These are phyloP conservation scores for Athalia circularis DNA, from an alignment of 2,888 invertebrate genomes.

Conservation along the genomic window DNA sequence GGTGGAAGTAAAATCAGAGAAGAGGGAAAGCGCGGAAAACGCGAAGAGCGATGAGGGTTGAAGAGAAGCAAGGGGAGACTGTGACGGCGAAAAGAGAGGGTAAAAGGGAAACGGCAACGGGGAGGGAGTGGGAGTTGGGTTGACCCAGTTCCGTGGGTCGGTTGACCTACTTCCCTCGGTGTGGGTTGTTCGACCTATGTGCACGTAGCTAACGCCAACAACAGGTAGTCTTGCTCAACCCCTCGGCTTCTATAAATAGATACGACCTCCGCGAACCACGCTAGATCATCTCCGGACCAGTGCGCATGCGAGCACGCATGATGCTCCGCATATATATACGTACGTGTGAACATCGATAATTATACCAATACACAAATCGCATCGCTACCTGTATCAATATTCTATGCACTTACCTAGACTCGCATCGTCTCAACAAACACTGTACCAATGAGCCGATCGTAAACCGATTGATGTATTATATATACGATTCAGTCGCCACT, in stretches of 20 bases:
- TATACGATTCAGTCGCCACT: no score
- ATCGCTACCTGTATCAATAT: no score
- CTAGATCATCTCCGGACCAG: constrained; percentile 66
- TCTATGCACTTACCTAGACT: no score
- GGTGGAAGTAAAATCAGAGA: constrained; percentile 23
- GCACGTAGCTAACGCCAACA: constrained; percentile 57
- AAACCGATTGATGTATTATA: no score
- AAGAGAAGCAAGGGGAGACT: background rate
- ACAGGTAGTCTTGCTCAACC: constrained; percentile 68
- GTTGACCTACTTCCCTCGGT: constrained; percentile 61
- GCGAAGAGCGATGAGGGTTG: background rate
- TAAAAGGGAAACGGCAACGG: background rate
- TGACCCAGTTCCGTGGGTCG: constrained; percentile 64
- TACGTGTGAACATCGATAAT: constrained; percentile 4
- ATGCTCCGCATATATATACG: background rate
- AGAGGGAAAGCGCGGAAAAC: background rate
- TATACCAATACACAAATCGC: background rate
- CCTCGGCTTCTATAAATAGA: constrained; percentile 70
- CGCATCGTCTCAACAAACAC: no score
- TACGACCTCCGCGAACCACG: constrained; percentile 58
- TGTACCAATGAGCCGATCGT: no score
- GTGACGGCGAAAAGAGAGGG: constrained; percentile 9
- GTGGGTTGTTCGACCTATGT: constrained; percentile 48
- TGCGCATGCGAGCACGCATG: constrained; percentile 51
- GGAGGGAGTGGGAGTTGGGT: constrained; percentile 42